A percentile compares a stretch with the other conserved stretches of the same genome.
Evolutionary conservation across 2,888 invertebrate species (phyloP).

Genomic region (Pyrochroa serraticornis): DNA sequence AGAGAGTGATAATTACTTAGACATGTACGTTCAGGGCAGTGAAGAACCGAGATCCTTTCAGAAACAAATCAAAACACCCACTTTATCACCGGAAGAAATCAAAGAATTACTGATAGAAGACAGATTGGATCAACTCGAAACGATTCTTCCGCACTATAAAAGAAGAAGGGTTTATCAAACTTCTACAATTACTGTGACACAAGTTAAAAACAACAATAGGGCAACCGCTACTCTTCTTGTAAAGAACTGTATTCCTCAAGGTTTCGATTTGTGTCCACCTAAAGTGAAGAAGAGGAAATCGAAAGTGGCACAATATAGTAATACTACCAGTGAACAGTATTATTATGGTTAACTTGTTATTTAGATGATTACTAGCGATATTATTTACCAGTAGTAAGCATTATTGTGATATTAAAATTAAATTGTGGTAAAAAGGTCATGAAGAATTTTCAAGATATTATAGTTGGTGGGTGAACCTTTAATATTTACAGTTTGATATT

Average conservation of each 20-base stretch:
- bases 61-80: slow-evolving; percentile 42
- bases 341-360: slow-evolving; percentile 29
- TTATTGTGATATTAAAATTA: no score
- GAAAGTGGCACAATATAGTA: slow-evolving; percentile 36
- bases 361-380: background rate
- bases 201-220: slow-evolving; percentile 46
- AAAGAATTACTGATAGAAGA: slow-evolving; percentile 54
- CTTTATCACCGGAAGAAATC: slow-evolving; percentile 36
- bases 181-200: slow-evolving; percentile 54
- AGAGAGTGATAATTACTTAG: slow-evolving; percentile 16
- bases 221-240: slow-evolving; percentile 53
- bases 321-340: slow-evolving; percentile 30
- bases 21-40: slow-evolving; percentile 38
- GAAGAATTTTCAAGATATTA: no score
- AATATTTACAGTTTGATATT: no score
- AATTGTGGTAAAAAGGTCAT: no score
- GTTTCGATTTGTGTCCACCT: slow-evolving; percentile 49
- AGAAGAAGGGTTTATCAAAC: slow-evolving; percentile 52
- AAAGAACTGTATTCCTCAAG: slow-evolving; percentile 55
- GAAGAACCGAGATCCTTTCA: slow-evolving; percentile 35
- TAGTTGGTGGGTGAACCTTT: no score
- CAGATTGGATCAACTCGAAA: slow-evolving; percentile 53
- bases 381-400: no score
- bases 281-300: slow-evolving; percentile 41
- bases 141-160: slow-evolving; percentile 53